Evolutionary conservation across 1,140 invertebrate genomes (phyloP), one percentile per base, ranked within the genome.

Genomic region (Harlomillsia oculata): DNA sequence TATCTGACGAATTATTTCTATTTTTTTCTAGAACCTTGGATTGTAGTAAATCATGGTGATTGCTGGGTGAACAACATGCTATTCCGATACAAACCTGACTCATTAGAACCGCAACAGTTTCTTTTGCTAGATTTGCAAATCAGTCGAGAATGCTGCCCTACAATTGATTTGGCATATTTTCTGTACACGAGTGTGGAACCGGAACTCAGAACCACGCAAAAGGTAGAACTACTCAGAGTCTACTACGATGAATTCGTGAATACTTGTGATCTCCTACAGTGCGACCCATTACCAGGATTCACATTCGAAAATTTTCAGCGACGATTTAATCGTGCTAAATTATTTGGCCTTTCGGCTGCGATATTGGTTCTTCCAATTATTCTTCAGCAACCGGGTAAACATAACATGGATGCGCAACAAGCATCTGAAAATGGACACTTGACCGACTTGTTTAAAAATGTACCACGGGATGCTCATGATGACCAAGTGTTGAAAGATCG

Each of bases 11-110:
- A 44, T 23, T 21, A 5, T 44, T 25, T 25, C n/a, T 21, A 2
- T 25, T 44, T 44, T 4, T 25, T 5, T 26, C 14, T 8, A 44
- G 43, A 45, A 28, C 29, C 43, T n/a, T 61, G 59, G 59, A 25
- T 41, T 53, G 75, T 76, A 0, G 62, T 80, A 1, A 69, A 70
- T 18, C 82, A 82, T 66, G 76, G 76, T 0, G 78, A 83, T 69
- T 60, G 81, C 3, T 82, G 80, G 78, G 66, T 72, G 25, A 82
- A 81, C 32, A 85, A 86, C 67, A 85, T 85, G 65, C 66, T 85
- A 3, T 75, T 77, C 11, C 74, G 75, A 52, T 48, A 48, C 18
- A 60, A 69, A 4, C 61, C 72, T 6, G 63, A 66, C 11, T 32
- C 45, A 13, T 34, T 6, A 4, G 36, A 48, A 13, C 45, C 45